Evolutionary conservation across 2,888 invertebrate genomes (phyloP), one percentile per base, ranked within the genome.

Genomic region (Bruchidius siliquastri): DNA sequence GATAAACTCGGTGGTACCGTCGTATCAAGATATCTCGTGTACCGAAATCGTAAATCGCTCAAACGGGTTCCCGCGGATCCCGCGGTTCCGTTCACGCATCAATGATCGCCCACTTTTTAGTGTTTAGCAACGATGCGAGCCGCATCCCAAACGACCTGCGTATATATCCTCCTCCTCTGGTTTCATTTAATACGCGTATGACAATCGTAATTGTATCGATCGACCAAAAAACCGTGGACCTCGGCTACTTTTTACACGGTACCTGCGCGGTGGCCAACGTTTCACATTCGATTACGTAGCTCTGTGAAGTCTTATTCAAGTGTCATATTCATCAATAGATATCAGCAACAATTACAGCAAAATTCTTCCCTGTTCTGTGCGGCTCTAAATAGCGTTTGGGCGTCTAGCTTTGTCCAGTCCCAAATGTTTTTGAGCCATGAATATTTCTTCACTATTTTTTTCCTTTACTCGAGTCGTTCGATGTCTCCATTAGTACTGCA

Each of bases 11-110:
- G 49, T 49, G 49, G 49, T 49, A 49, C 49, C 49, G 74, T 76
- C 76, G 79, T 81, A 83, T 81, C 82, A 82, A 82, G 84, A 84
- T 84, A 84, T 84, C 84, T 49, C 49, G 84, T 81, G 81, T 81
- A 83, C 82, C 81, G 80, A 83, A 81, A 82, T 81, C 81, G 79
- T 83, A 83, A 83, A 83, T 82, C 82, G 81, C 79, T 82, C 81
- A 81, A 81, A 80, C 82, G 76, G 79, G 82, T 81, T 77, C 79
- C 80, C 74, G 81, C 81, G 80, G 80, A n/a, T n/a, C n/a, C 81
- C 80, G 81, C 81, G 77, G 82, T 81, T 81, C 77, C 77, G 81
- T 81, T 82, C 82, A 83, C 82, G 83, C 82, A 82, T 82, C 81
- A 80, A 80, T 81, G 82, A 79, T 81, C 79, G 80, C 77, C 82